Percentiles rank a stretch among this genome's conserved stretches.
Evolutionary conservation across 2,797 vertebrate species (phyloP).

Genomic region (Zonotrichia albicollis): DNA sequence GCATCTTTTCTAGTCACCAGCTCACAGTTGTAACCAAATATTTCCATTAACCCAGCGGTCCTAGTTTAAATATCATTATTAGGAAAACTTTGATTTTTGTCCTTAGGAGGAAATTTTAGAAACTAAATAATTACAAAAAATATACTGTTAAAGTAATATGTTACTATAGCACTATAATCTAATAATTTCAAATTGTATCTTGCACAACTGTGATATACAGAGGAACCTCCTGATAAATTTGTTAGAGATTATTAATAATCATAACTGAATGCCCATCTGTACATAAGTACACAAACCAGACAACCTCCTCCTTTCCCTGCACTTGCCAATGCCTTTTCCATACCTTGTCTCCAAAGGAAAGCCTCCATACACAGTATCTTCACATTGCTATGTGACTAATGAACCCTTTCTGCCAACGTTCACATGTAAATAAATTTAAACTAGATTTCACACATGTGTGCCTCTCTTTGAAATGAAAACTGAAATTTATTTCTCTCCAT

Average conservation of each 20-base stretch:
- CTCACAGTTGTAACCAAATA: neutral
- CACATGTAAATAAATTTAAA: neutral
- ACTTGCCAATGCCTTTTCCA: neutral
- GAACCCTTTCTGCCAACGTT: neutral
- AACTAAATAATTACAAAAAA: neutral
- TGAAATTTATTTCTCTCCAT: constrained; percentile 27
- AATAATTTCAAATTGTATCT: neutral
- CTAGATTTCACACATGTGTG: neutral
- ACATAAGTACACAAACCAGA: neutral
- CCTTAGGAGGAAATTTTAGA: neutral
- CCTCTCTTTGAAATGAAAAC: neutral
- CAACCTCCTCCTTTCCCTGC: neutral
- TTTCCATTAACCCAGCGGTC: neutral
- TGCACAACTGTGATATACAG: neutral
- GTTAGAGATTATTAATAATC: neutral
- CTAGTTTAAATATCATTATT: neutral
- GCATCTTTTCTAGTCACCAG: neutral
- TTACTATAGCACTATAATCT: neutral
- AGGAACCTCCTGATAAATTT: neutral
- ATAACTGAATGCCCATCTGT: neutral
- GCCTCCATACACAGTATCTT: neutral
- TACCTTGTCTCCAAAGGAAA: neutral
- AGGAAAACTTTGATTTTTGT: neutral
- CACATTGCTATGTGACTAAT: neutral
- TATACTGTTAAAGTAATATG: neutral